phyloP scores from a whole-genome alignment of 1,140 invertebrate species.

The Drosophila kanapiae region DNA sequence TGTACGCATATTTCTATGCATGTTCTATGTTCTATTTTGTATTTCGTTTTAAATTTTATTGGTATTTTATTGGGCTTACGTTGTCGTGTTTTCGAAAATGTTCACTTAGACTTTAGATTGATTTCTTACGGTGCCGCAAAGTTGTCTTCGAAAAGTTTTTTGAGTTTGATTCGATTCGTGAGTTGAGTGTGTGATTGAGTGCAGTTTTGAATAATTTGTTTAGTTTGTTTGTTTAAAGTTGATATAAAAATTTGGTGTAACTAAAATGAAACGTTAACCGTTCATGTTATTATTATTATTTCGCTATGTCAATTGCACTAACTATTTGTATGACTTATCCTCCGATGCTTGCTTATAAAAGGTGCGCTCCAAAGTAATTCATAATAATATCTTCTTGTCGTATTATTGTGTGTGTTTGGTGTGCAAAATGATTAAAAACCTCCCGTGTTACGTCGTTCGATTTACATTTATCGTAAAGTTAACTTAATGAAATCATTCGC shows the following conservation, averaged over 20 bases:
- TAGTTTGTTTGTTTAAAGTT: constrained; percentile 45
- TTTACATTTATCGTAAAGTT: constrained; percentile 41
- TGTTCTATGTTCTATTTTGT: constrained; percentile 54
- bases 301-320: constrained; percentile 66
- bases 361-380: constrained; percentile 70
- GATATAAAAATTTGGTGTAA: constrained; percentile 69
- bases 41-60: constrained; percentile 51
- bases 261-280: constrained; percentile 64
- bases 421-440: constrained; percentile 73
- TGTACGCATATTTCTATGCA: constrained; percentile 49
- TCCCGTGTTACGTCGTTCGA: constrained; percentile 14
- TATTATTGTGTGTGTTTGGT: constrained; percentile 36
- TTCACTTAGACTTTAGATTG: constrained; percentile 45
- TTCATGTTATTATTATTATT: constrained; percentile 50
- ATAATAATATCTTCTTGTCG: constrained; percentile 23
- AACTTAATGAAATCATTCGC: constrained; percentile 61
- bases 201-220: constrained; percentile 73
- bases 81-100: constrained; percentile 29
- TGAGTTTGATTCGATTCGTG: constrained; percentile 52
- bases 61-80: constrained; percentile 46
- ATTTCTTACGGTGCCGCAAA: constrained; percentile 68
- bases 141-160: constrained; percentile 63
- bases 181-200: constrained; percentile 43
- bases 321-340: constrained; percentile 65
- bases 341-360: constrained; percentile 59